Evolutionary conservation across 2,797 vertebrate genomes (phyloP).

Genomic region (Rousettus madagascariensis): DNA sequence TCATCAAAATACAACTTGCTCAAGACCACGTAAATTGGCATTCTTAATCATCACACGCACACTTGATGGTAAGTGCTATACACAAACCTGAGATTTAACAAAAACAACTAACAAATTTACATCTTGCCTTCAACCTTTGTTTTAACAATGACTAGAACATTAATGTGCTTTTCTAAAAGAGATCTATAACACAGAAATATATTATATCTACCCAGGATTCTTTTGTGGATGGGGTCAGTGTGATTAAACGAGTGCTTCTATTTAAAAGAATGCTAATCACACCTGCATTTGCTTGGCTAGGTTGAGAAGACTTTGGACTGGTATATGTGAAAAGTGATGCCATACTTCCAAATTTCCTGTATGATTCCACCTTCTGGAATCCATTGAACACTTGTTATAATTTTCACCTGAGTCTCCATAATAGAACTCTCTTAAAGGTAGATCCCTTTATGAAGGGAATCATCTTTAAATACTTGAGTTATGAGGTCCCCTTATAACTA

Average conservation of each 20-base stretch:
- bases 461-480: not conserved
- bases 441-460: not conserved
- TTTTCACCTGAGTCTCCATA: not conserved
- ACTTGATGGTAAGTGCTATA: not conserved
- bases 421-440: not conserved
- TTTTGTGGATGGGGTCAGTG: not conserved
- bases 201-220: not conserved
- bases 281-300: not conserved
- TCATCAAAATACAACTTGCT: not conserved
- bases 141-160: not conserved
- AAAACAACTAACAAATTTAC: not conserved
- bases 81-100: not conserved
- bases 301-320: not conserved
- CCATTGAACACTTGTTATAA: not conserved
- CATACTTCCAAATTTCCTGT: not conserved
- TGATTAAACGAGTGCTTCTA: not conserved
- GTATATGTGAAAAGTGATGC: not conserved
- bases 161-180: not conserved
- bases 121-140: not conserved
- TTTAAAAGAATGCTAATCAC: not conserved
- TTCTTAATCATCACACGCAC: not conserved
- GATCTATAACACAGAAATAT: not conserved
- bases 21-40: not conserved
- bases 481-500: not conserved
- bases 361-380: not conserved